phyloP scores from a whole-genome alignment of 2,113 vertebrate species.

The Zosterops hypoxanthus region DNA sequence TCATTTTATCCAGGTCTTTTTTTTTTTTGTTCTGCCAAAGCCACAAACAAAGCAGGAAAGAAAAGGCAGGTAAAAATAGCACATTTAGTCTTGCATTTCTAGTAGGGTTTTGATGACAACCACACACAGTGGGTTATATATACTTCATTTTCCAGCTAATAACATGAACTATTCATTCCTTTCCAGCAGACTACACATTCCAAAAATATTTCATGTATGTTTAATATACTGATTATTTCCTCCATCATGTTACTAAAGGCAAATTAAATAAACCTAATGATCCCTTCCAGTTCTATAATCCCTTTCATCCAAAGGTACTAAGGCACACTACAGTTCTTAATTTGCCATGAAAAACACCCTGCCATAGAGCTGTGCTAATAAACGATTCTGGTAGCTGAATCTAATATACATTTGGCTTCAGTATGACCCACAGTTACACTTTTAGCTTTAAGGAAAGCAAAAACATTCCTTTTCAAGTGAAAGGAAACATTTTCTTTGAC shows the following conservation, averaged over 20 bases:
- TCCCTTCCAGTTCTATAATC: not conserved
- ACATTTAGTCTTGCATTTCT: constrained; percentile 43
- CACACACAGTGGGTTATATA: constrained; percentile 46
- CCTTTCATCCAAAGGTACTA: constrained; percentile 42
- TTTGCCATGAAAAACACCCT: constrained; percentile 47
- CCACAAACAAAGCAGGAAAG: constrained; percentile 33
- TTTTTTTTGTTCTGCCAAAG: constrained; percentile 32
- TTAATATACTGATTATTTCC: constrained; percentile 59
- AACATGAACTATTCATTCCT: constrained; percentile 34
- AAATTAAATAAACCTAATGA: constrained; percentile 36
- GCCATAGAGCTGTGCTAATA: not conserved
- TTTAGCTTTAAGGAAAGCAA: not conserved
- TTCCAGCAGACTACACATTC: constrained; percentile 33
- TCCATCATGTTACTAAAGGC: not conserved
- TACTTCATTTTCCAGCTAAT: constrained; percentile 49
- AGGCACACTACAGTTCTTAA: not conserved
- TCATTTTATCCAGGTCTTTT: constrained; percentile 18
- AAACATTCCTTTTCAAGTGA: constrained; percentile 13
- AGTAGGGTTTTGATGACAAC: constrained; percentile 44
- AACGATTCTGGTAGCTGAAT: constrained; percentile 21
- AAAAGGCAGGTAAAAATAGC: constrained; percentile 41
- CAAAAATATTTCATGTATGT: constrained; percentile 39
- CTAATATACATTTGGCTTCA: not conserved
- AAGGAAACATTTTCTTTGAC: constrained; percentile 5
- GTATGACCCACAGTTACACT: not conserved